Percentiles rank a stretch among this genome's conserved stretches.
These are phyloP conservation scores for Trichacis sp. DNA, from an alignment of 2,888 invertebrate genomes.

Conservation along the genomic window DNA sequence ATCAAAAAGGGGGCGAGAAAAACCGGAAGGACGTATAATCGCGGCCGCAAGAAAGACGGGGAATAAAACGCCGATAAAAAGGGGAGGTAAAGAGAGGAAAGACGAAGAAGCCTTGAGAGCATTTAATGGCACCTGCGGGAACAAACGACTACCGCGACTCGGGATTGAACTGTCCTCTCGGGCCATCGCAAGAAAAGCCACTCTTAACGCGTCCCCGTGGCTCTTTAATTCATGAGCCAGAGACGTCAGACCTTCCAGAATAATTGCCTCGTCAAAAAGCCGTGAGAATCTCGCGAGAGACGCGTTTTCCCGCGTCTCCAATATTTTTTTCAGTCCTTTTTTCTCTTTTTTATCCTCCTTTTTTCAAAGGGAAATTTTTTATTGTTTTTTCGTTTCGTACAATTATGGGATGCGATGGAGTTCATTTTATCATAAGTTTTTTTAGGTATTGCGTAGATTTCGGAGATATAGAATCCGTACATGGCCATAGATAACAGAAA, in stretches of 20 bases:
- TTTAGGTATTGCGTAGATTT: no score
- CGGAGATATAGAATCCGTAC: no score
- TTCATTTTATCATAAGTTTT: no score
- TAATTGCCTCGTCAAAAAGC: constrained; percentile 25
- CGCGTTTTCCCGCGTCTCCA: constrained; percentile 10
- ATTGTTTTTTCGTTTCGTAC: no score
- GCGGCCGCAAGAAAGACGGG: constrained; percentile 11
- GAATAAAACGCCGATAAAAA: constrained; percentile 5
- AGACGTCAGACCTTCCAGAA: constrained; percentile 18
- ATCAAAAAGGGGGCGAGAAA: constrained; percentile 53
- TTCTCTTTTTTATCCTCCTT: not conserved
- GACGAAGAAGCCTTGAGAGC: constrained; percentile 49
- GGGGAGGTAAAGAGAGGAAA: constrained; percentile 8
- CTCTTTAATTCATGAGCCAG: constrained; percentile 63
- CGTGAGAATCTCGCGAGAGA: constrained; percentile 5
- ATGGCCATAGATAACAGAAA: no score
- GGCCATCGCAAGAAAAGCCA: constrained; percentile 45
- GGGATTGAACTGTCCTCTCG: constrained; percentile 31
- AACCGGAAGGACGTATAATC: constrained; percentile 31
- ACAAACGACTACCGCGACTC: constrained; percentile 54
- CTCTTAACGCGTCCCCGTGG: constrained; percentile 55
- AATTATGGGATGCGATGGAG: no score
- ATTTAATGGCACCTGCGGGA: constrained; percentile 55
- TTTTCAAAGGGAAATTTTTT: no score
- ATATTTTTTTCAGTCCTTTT: constrained; percentile 44